phyloP scores from a whole-genome alignment of 2,797 vertebrate species.

The Pangasius krempfi region DNA sequence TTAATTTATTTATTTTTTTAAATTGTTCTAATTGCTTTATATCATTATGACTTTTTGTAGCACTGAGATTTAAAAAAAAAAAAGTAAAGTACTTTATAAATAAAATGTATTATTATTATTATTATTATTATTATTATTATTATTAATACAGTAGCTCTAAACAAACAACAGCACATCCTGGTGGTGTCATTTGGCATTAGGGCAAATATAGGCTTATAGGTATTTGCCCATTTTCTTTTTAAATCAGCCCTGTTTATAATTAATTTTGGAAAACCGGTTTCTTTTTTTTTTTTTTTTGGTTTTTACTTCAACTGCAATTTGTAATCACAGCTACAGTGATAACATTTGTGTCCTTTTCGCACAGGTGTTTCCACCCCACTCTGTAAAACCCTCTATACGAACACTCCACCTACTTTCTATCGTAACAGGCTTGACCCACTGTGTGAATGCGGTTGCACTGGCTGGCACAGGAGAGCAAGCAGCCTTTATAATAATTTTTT shows the following conservation, averaged over 20 bases:
- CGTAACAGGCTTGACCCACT: not conserved
- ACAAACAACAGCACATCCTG: constrained; percentile 2
- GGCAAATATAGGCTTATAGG: not conserved
- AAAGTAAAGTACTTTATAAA: too few relatives aligned
- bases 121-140: not conserved
- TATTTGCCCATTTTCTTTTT: not conserved
- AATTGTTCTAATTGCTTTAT: too few relatives aligned
- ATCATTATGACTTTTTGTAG: too few relatives aligned
- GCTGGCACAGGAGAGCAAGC: too few relatives aligned
- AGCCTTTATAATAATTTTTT: too few relatives aligned
- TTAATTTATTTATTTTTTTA: too few relatives aligned
- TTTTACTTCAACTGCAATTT: not conserved
- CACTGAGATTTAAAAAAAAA: too few relatives aligned
- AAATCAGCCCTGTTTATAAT: not conserved
- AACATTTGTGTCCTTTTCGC: not conserved
- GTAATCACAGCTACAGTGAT: not conserved
- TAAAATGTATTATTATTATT: too few relatives aligned
- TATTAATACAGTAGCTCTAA: not conserved
- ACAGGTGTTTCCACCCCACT: not conserved
- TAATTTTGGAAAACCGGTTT: too few relatives aligned
- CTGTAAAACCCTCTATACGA: not conserved
- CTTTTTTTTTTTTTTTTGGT: too few relatives aligned
- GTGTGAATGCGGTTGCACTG: too few relatives aligned
- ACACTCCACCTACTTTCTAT: not conserved
- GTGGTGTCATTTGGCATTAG: constrained; percentile 5